Evolutionary conservation across 2,888 invertebrate genomes (phyloP), one percentile per base, ranked within the genome.

Genomic region (Pardosa pseudoannulata): DNA sequence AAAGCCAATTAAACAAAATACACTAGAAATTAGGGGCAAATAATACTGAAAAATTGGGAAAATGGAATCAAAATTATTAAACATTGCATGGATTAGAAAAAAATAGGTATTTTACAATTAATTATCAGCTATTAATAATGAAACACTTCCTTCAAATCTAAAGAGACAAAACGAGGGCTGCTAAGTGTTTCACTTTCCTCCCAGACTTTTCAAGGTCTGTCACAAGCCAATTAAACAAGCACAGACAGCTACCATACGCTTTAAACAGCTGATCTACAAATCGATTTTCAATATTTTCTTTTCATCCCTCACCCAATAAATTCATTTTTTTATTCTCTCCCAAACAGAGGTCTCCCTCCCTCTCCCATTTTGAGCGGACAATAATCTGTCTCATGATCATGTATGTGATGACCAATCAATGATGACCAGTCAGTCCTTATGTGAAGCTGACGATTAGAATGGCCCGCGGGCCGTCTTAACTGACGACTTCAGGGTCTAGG

Each of bases 401-500:
- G 56, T 23, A 11, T 56, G 23, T 56, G 56, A 56, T 56, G 56
- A 56, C 56, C 56, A 56, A 56, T 56, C 56, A 56, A 56, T 56
- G 56, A 23, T 56, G 56, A 56, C 56, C 56, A 56, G 56, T 56
- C 56, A 56, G 56, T 56, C 23, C 11, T 23, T 11, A 56, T 23
- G 23, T 56, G 23, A 56, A 23, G 56, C 56, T 56, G 56, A 56
- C 56, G 56, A 56, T 56, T 23, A 56, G 56, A 23, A 23, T 2
- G 19, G 56, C 23, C 56, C 50, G 32, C 32, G 13, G 71, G 76
- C 36, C 79, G 75, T 56, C 79, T 86, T 87, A 82, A 88, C 82
- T 71, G 72, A 88, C 74, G 74, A 70, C 71, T 50, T 27, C 27
- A 74, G 72, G 88, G 88, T 88, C 88, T 75, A 74, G 79, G 88